These are phyloP conservation scores for Cerceris ruficornis DNA, from an alignment of 2,888 invertebrate genomes.

Conservation along the genomic window DNA sequence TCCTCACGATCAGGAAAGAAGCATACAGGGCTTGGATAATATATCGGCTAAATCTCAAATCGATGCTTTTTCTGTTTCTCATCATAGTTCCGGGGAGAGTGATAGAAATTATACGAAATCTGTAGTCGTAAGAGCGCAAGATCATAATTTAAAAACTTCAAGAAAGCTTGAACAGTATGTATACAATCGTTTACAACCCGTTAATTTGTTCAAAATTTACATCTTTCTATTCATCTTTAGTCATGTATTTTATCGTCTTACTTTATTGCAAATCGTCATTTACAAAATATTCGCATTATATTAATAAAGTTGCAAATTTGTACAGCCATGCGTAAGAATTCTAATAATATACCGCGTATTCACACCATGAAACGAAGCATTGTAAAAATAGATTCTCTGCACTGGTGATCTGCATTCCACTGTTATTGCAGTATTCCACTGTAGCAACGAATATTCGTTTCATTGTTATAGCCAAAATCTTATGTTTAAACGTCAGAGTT, in stretches of 20 bases:
- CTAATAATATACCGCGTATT: constrained; percentile 77
- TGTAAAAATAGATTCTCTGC: constrained; percentile 77
- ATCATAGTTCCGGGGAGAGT: constrained; percentile 78
- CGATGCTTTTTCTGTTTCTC: constrained; percentile 77
- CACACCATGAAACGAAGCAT: constrained; percentile 67
- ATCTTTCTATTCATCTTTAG: neutral
- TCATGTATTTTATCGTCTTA: constrained; percentile 4
- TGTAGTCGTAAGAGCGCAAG: constrained; percentile 76
- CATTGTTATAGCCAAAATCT: neutral
- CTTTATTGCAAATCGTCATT: neutral
- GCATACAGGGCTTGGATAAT: constrained; percentile 68
- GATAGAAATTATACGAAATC: constrained; percentile 78
- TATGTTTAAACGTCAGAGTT: constrained; percentile 8
- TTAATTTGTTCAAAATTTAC: constrained; percentile 9
- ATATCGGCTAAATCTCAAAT: constrained; percentile 77
- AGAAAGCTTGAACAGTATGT: constrained; percentile 80
- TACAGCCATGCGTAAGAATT: constrained; percentile 54
- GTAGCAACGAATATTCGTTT: constrained; percentile 38
- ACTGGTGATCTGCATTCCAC: constrained; percentile 60
- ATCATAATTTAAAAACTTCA: constrained; percentile 74
- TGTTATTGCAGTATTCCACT: constrained; percentile 57
- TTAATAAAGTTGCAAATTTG: constrained; percentile 47
- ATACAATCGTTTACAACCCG: neutral
- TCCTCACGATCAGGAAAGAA: constrained; percentile 21
- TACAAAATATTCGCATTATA: constrained; percentile 17